These are phyloP conservation scores for Ifrita kowaldi DNA, from an alignment of 2,113 vertebrate species.

Conservation along the genomic window DNA sequence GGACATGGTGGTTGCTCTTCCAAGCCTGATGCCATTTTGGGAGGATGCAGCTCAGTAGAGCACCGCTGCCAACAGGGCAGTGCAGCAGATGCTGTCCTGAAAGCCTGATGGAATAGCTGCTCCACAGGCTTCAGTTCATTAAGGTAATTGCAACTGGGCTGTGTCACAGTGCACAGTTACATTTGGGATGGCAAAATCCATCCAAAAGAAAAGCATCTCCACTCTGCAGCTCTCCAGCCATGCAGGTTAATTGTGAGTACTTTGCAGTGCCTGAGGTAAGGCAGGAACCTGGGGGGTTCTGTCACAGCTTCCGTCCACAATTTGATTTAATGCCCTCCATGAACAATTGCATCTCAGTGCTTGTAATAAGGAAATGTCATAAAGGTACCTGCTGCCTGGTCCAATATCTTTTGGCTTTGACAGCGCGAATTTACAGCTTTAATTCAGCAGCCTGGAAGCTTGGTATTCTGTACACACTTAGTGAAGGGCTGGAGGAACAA, in stretches of 20 bases:
- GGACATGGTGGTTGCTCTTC: neutral
- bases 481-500: neutral
- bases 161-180: neutral
- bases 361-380: conserved; percentile 50
- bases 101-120: neutral
- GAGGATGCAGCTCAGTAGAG: neutral
- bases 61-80: neutral
- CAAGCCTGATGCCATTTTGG: neutral
- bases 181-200: neutral
- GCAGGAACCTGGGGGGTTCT: neutral
- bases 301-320: neutral
- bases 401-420: conserved; percentile 40
- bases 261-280: neutral
- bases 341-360: conserved; percentile 42
- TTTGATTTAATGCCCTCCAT: conserved; percentile 39
- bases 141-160: neutral
- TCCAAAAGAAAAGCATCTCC: neutral
- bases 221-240: neutral
- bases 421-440: conserved; percentile 54
- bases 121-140: neutral
- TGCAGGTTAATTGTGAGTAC: neutral
- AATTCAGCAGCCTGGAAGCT: conserved; percentile 42
- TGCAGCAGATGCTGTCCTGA: neutral
- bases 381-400: conserved; percentile 37
- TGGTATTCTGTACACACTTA: neutral